phyloP scores from a whole-genome alignment of 2,888 invertebrate genomes.

The Acronicta aceris region DNA sequence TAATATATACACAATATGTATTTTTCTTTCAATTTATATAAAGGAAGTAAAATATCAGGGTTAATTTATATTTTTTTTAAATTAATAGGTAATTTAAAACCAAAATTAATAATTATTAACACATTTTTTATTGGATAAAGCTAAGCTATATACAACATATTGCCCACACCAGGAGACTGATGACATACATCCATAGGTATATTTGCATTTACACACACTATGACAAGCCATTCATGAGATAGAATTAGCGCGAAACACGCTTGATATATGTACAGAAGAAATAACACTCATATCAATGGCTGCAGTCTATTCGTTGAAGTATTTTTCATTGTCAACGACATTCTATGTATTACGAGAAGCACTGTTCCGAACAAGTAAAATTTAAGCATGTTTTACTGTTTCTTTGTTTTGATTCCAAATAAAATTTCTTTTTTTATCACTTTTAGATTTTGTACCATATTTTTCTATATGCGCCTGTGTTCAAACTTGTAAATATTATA shows the following conservation, averaged over 20 bases:
- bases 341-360: background rate
- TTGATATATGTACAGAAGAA: slow-evolving; percentile 42
- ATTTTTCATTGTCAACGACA: slow-evolving; percentile 17
- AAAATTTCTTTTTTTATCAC: too few species aligned
- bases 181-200: slow-evolving; percentile 21
- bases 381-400: too few species aligned
- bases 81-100: background rate
- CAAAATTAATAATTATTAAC: slow-evolving; percentile 22
- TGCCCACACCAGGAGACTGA: slow-evolving; percentile 47
- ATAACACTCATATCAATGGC: slow-evolving; percentile 12
- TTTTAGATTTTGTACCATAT: background rate
- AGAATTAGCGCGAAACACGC: slow-evolving; percentile 20
- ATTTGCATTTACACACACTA: slow-evolving; percentile 34
- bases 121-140: slow-evolving; percentile 54
- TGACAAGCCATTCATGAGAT: slow-evolving; percentile 36
- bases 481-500: too few species aligned
- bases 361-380: background rate
- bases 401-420: too few species aligned
- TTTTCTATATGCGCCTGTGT: background rate
- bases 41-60: too few species aligned
- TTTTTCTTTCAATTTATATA: too few species aligned
- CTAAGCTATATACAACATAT: slow-evolving; percentile 57
- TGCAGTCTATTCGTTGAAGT: slow-evolving; percentile 23
- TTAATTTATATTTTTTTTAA: too few species aligned
- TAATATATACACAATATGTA: too few species aligned